A percentile compares a stretch with the other conserved stretches of the same genome.
These are phyloP conservation scores for Hirtodrosophila trivittata DNA, from an alignment of 2,888 invertebrate genomes.

Conservation along the genomic window DNA sequence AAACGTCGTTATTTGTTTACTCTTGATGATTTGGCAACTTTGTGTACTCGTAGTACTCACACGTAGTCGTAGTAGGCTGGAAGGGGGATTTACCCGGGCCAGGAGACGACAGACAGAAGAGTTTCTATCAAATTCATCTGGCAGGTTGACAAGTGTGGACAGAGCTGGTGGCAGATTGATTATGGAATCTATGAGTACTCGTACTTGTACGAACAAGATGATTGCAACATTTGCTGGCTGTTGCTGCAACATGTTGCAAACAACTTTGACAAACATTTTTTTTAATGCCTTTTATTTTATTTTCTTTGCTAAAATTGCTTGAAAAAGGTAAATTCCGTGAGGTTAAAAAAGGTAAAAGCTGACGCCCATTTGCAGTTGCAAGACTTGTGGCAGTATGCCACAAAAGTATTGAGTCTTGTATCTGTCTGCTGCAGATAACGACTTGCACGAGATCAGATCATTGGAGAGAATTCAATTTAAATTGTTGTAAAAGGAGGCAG, in stretches of 20 bases:
- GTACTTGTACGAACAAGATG: conserved; percentile 33
- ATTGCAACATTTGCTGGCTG: conserved; percentile 49
- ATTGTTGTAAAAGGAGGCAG: too few species aligned
- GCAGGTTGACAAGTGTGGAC: conserved; percentile 32
- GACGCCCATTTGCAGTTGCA: conserved; percentile 33
- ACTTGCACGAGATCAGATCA: too few species aligned
- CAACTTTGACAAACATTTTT: conserved; percentile 45
- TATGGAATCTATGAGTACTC: conserved; percentile 20
- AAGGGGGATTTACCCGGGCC: conserved; percentile 42
- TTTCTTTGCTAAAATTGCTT: conserved; percentile 20
- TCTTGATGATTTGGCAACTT: conserved; percentile 44
- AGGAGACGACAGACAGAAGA: conserved; percentile 1
- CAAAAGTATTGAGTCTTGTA: too few species aligned
- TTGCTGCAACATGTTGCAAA: conserved; percentile 62
- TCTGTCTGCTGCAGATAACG: too few species aligned
- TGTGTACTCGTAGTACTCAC: conserved; percentile 1
- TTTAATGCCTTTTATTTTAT: conserved; percentile 45
- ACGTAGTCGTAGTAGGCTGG: conserved; percentile 2
- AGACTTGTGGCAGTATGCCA: conserved; percentile 25
- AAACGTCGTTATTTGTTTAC: conserved; percentile 21
- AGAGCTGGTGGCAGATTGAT: conserved; percentile 44
- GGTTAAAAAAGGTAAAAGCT: conserved; percentile 30
- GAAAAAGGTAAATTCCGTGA: conserved; percentile 25
- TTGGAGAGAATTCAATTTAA: too few species aligned
- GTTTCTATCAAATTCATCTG: conserved; percentile 36